phyloP scores from a whole-genome alignment of 2,113 vertebrate species.

The Lophius piscatorius region DNA sequence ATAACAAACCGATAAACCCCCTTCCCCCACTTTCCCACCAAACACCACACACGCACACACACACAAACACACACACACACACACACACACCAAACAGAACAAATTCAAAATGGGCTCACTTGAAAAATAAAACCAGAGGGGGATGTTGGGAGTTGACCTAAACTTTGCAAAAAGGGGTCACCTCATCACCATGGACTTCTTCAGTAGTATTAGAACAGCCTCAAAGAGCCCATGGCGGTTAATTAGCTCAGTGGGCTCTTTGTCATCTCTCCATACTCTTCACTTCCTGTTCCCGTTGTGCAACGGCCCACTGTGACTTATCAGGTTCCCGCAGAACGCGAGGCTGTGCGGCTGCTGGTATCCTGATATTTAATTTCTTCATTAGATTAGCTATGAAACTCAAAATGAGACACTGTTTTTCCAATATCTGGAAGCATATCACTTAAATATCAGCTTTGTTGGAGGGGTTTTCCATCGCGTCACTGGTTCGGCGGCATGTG shows the following conservation, averaged over 20 bases:
- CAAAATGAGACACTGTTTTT: slow-evolving; percentile 56
- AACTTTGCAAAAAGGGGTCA: slow-evolving; percentile 47
- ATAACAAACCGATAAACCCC: slow-evolving; percentile 66
- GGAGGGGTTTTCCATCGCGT: slow-evolving; percentile 32
- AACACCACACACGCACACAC: too few species aligned
- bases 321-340: slow-evolving; percentile 49
- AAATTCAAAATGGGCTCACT: slow-evolving; percentile 50
- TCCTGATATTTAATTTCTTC: slow-evolving; percentile 50
- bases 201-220: slow-evolving; percentile 58
- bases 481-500: slow-evolving; percentile 19
- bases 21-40: too few species aligned
- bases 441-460: slow-evolving; percentile 55
- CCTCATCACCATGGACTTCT: slow-evolving; percentile 51
- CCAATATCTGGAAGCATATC: slow-evolving; percentile 57
- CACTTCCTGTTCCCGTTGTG: slow-evolving; percentile 54
- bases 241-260: slow-evolving; percentile 40
- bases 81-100: slow-evolving; percentile 44
- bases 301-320: slow-evolving; percentile 42
- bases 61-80: too few species aligned
- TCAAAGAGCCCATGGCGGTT: slow-evolving; percentile 32
- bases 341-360: slow-evolving; percentile 44
- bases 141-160: slow-evolving; percentile 37
- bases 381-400: slow-evolving; percentile 65
- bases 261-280: slow-evolving; percentile 50
- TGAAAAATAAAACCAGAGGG: slow-evolving; percentile 41